These are phyloP conservation scores for Salpingus planirostris DNA, from an alignment of 2,888 invertebrate genomes.

Conservation along the genomic window DNA sequence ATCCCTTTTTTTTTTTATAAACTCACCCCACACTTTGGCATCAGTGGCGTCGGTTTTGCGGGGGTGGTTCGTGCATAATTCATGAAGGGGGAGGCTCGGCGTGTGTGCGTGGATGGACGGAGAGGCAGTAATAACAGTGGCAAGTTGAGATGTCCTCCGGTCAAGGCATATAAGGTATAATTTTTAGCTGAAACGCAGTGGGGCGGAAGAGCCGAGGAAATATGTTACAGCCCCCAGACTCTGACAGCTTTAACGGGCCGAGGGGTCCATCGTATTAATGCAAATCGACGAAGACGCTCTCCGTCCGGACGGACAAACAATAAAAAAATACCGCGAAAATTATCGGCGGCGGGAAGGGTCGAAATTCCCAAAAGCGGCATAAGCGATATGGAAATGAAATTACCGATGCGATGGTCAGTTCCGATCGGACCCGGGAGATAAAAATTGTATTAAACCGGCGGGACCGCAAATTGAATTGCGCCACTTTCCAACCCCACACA, in stretches of 20 bases:
- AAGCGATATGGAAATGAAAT: conserved; percentile 25
- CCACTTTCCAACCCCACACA: too few relatives aligned
- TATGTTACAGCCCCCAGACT: conserved; percentile 36
- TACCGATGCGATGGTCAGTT: conserved; percentile 25
- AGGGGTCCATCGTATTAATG: conserved; percentile 19
- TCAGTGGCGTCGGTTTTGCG: too few relatives aligned
- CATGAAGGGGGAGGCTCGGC: conserved; percentile 8
- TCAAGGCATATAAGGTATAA: conserved; percentile 12
- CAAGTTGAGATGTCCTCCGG: conserved; percentile 14
- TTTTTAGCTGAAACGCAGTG: conserved; percentile 31
- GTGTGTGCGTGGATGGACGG: too few relatives aligned
- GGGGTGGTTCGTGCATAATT: conserved; percentile 9
- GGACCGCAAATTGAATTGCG: too few relatives aligned
- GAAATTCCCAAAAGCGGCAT: conserved; percentile 11
- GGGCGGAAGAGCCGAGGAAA: conserved; percentile 38
- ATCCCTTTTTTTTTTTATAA: too few relatives aligned
- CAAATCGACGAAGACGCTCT: conserved; percentile 16
- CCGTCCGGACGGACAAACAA: conserved; percentile 3
- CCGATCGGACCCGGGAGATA: conserved; percentile 19
- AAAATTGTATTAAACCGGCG: conserved; percentile 9
- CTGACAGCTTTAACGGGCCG: conserved; percentile 27
- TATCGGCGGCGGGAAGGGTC: conserved; percentile 8
- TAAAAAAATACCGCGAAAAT: conserved; percentile 8
- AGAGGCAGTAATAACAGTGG: conserved; percentile 10
- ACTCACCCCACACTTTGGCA: too few relatives aligned